Evolutionary conservation across 2,888 invertebrate genomes (phyloP).

Genomic region (Ditylenchus weischeri): DNA sequence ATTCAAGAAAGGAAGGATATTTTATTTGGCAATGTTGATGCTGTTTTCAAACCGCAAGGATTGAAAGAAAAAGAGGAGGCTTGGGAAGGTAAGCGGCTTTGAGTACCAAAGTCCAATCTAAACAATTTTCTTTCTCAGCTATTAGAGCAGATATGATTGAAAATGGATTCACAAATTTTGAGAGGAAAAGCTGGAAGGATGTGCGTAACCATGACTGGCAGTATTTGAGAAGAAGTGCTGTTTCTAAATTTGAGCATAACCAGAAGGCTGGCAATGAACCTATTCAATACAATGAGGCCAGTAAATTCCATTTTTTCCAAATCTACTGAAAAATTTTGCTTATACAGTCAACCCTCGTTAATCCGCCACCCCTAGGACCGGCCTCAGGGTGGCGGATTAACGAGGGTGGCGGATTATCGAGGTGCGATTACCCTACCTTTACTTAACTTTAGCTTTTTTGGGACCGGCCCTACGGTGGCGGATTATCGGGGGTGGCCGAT

Average conservation of each 20-base stretch:
- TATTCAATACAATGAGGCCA: slow-evolving; percentile 23
- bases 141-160: slow-evolving; percentile 24
- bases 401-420: too few relatives aligned
- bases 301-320: background rate
- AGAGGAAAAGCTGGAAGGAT: slow-evolving; percentile 22
- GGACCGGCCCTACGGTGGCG: too few relatives aligned
- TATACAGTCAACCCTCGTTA: background rate
- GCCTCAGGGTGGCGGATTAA: too few relatives aligned
- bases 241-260: slow-evolving; percentile 26
- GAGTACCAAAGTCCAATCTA: too few relatives aligned
- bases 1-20: slow-evolving; percentile 23
- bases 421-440: too few relatives aligned
- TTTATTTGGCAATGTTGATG: slow-evolving; percentile 21
- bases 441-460: too few relatives aligned
- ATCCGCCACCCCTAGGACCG: too few relatives aligned
- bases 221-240: slow-evolving; percentile 22
- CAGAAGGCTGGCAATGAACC: slow-evolving; percentile 19
- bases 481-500: too few relatives aligned
- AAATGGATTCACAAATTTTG: slow-evolving; percentile 23
- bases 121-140: background rate
- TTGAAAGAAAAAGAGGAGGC: slow-evolving; percentile 26
- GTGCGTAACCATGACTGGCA: slow-evolving; percentile 29
- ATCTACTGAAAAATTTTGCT: background rate
- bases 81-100: slow-evolving; percentile 10
- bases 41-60: slow-evolving; percentile 19